Evolutionary conservation across 1,140 invertebrate genomes (phyloP), one percentile per base, ranked within the genome.

Genomic region (Aphaenogaster ashmeadi): DNA sequence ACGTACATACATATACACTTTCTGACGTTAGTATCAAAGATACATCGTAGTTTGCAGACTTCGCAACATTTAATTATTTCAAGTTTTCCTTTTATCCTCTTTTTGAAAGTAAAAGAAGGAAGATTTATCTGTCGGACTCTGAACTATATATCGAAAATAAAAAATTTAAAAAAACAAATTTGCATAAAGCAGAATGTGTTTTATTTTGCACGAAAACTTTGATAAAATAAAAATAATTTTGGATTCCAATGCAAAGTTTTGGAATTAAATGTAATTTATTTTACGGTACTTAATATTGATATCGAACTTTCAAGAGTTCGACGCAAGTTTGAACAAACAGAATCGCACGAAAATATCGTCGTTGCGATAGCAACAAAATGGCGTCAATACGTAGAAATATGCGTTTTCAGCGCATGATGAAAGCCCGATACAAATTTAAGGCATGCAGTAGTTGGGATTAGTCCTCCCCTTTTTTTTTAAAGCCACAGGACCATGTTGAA

Each of bases 381-480:
- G 54, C 44, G 13, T 41, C 67, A 75, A 62, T 75, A 74, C 72
- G 41, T 84, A 60, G 69, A 84, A 80, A 86, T 80, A 36, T 66
- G 36, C 60, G 75, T 80, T 80, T 79, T 41, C 47, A 62, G 36
- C 15, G 60, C 4, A 66, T 67, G 62, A 79, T 83, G 78, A 83
- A 79, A 69, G 86, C 7, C 62, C 64, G 64, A 90, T 90, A 72
- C 86, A 90, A 90, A 90, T 90, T 90, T 84, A 78, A 90, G 75
- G 66, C 74, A 89, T 64, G 72, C 56, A 21, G 50, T 54, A 27
- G 38, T 38, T 56, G 50, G 36, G 80, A 74, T 74, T 50, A 15
- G 7, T 77, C n/a, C 13, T 52, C 13, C 54, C 15, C 5, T 36
- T 52, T 56, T 58, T 36, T 83, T 47, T 58, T 9, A 47, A 58